These are phyloP conservation scores for Crossocerus cetratus DNA, from an alignment of 2,888 invertebrate species.

Conservation along the genomic window DNA sequence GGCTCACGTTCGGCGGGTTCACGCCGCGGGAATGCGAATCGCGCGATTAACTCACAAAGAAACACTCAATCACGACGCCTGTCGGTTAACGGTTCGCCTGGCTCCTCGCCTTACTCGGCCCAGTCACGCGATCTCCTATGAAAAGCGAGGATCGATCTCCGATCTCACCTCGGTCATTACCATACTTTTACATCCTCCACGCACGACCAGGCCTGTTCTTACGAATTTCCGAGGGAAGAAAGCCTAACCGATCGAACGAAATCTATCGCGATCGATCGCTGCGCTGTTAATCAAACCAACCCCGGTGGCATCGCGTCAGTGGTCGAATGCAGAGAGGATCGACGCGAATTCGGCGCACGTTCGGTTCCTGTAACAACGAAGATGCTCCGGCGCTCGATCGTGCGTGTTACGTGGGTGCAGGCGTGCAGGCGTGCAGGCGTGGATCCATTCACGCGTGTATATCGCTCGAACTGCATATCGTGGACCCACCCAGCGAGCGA, in stretches of 20 bases:
- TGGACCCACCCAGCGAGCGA: constrained; percentile 43
- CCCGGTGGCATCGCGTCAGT: no score
- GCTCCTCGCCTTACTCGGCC: constrained; percentile 18
- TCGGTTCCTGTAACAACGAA: constrained; percentile 24
- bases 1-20: constrained; percentile 37
- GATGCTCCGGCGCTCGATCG: constrained; percentile 17
- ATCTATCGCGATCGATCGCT: no score
- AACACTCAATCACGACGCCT: constrained; percentile 56
- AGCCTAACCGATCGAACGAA: no score
- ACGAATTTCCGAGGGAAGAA: no score
- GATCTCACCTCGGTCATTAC: constrained; percentile 5
- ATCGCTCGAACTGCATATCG: constrained; percentile 8
- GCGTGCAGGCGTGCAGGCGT: constrained; percentile 46
- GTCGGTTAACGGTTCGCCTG: constrained; percentile 49
- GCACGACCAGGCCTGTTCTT: constrained; percentile 5
- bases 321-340: constrained; percentile 5
- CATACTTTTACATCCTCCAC: constrained; percentile 14
- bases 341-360: constrained; percentile 10
- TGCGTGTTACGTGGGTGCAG: constrained; percentile 38
- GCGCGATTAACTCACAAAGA: constrained; percentile 56
- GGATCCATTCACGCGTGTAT: constrained; percentile 44
- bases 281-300: no score
- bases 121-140: constrained; percentile 15
- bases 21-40: constrained; percentile 48
- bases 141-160: constrained; percentile 5